Percentiles rank a stretch among this genome's conserved stretches.
phyloP scores from a whole-genome alignment of 2,113 vertebrate species.

The Phasianus colchicus region DNA sequence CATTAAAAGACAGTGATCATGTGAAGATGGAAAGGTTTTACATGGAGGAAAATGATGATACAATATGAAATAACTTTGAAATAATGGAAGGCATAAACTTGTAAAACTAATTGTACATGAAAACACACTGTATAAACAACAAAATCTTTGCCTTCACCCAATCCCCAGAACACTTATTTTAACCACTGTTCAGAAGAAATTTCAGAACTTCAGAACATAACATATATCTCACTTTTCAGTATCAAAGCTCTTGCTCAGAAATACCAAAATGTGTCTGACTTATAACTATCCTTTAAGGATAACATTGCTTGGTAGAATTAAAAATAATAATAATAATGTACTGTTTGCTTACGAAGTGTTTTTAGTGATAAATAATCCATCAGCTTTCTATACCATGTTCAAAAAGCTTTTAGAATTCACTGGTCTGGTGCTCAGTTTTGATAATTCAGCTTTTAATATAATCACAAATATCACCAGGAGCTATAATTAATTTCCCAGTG shows the following conservation, averaged over 20 bases:
- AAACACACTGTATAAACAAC: not conserved
- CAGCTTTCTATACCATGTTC: not conserved
- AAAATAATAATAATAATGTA: not conserved
- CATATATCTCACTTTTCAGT: slow-evolving; percentile 36
- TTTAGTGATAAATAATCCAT: slow-evolving; percentile 30
- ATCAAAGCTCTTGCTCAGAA: slow-evolving; percentile 38
- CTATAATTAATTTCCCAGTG: slow-evolving; percentile 71
- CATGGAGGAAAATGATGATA: not conserved
- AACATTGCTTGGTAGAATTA: slow-evolving; percentile 11
- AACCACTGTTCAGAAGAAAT: slow-evolving; percentile 4
- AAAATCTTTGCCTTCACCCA: not conserved
- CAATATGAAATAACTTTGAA: not conserved
- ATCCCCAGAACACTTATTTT: slow-evolving; percentile 18
- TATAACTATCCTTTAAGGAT: slow-evolving; percentile 52
- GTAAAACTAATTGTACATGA: not conserved
- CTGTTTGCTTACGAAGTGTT: slow-evolving; percentile 57
- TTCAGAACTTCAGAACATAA: not conserved
- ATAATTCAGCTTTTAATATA: slow-evolving; percentile 53
- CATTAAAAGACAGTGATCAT: not conserved
- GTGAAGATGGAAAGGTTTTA: not conserved
- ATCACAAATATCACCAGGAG: slow-evolving; percentile 61
- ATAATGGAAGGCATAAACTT: not conserved
- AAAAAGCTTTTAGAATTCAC: slow-evolving; percentile 48
- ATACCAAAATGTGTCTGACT: slow-evolving; percentile 29
- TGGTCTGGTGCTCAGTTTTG: slow-evolving; percentile 1